Conservation (phyloP, 2,797 vertebrate species). For the Allobates femoralis region DNA sequence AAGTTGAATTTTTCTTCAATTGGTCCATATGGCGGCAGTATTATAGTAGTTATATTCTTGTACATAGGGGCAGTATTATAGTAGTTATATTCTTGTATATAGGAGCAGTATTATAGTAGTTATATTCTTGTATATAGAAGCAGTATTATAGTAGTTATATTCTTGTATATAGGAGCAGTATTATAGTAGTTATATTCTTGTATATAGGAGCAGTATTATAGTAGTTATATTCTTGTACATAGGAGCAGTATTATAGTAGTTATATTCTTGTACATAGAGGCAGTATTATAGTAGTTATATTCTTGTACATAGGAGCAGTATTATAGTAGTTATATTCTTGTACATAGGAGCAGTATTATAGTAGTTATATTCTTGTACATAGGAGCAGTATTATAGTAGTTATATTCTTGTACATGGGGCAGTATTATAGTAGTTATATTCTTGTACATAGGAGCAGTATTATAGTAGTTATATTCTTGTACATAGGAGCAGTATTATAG, state of each 20-base stretch:
- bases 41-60: background rate
- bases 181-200: conserved; percentile 26
- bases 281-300: conserved; percentile 21
- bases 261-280: conserved; percentile 2
- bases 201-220: conserved; percentile 11
- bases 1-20: background rate
- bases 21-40: background rate
- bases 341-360: conserved; percentile 5
- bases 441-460: background rate
- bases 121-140: background rate
- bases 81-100: background rate
- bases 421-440: conserved; percentile 15
- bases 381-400: background rate
- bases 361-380: conserved; percentile 13
- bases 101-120: background rate
- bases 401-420: background rate
- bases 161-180: background rate
- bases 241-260: conserved; percentile 8
- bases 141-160: conserved; percentile 14
- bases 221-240: conserved; percentile 9
- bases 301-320: conserved; percentile 13
- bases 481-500: background rate
- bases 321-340: conserved; percentile 21
- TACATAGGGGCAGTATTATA: background rate
- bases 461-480: background rate